Conservation (phyloP, 30 jellyfish, hydroid and myxozoan genomes). For the Cassiopea andromeda region DNA sequence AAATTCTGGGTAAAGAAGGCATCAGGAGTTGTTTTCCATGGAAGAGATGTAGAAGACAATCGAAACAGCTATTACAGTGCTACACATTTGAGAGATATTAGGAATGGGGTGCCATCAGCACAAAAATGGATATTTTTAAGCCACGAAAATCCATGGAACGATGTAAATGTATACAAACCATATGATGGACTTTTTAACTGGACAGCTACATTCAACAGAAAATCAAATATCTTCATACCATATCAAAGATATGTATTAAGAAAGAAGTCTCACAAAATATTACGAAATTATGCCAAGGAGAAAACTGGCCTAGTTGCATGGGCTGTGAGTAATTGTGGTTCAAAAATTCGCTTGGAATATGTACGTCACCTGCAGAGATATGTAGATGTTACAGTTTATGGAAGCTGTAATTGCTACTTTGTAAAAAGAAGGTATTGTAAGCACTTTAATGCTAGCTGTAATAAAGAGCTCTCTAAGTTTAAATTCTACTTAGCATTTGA, state of each 20-base stretch:
- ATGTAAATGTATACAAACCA: conserved; percentile 9
- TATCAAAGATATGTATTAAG: neutral
- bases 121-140: conserved; percentile 58
- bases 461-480: conserved; percentile 55
- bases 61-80: conserved; percentile 47
- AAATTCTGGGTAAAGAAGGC: conserved; percentile 58
- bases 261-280: neutral
- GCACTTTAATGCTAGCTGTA: conserved; percentile 57
- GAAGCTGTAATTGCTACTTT: conserved; percentile 71
- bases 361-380: conserved; percentile 84
- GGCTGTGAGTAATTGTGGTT: neutral
- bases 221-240: too few relatives aligned
- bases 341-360: conserved; percentile 70
- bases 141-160: conserved; percentile 65
- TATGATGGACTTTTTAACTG: too few relatives aligned
- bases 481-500: conserved; percentile 76
- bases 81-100: conserved; percentile 29
- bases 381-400: conserved; percentile 86
- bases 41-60: conserved; percentile 64
- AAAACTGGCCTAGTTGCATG: conserved; percentile 3
- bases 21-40: conserved; percentile 85
- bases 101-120: conserved; percentile 42
- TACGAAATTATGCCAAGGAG: conserved; percentile 74
- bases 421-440: conserved; percentile 70
- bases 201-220: too few relatives aligned